Conservation (phyloP, 1,140 invertebrate species). For the Lucilia cuprina region DNA sequence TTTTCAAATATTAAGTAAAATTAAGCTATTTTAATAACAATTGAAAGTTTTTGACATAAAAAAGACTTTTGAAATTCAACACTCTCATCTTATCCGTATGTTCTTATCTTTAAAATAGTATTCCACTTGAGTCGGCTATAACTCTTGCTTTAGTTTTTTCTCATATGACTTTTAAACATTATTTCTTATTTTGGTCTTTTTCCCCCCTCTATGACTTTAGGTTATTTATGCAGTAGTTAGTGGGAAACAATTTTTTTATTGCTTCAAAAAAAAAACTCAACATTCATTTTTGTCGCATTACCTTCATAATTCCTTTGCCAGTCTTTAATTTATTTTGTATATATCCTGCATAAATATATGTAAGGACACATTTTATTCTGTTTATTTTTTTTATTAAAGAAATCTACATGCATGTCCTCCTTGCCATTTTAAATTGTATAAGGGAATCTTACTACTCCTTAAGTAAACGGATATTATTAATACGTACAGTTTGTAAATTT, state of each 20-base stretch:
- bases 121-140: too few relatives aligned
- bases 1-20: too few relatives aligned
- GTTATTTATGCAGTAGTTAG: constrained; percentile 61
- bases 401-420: constrained; percentile 19
- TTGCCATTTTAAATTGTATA: neutral
- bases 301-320: neutral
- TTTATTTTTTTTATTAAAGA: constrained; percentile 58
- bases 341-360: neutral
- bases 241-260: constrained; percentile 16
- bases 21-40: too few relatives aligned
- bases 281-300: constrained; percentile 38
- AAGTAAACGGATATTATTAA: constrained; percentile 40
- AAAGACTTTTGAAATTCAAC: too few relatives aligned
- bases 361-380: constrained; percentile 37
- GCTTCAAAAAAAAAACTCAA: neutral
- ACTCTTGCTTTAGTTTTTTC: neutral
- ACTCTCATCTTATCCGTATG: too few relatives aligned
- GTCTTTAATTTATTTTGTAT: neutral
- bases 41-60: too few relatives aligned
- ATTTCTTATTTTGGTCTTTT: constrained; percentile 39
- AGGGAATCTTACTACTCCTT: neutral
- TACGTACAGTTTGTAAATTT: constrained; percentile 19
- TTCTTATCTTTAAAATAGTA: too few relatives aligned
- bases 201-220: constrained; percentile 55
- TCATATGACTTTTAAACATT: constrained; percentile 16